Conservation (phyloP, 2,113 vertebrate genomes). For the Felis catus region F.catus_Fca126_mat1.0 CM031412.1:147285001-147285500, state of each 20-base stretch:
- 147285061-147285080: not conserved
- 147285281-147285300: not conserved
- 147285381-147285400: conserved; percentile 30
- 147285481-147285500: conserved; percentile 24
- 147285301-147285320: not conserved
- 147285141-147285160: not conserved
- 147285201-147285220: not conserved
- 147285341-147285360: not conserved
- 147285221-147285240: not conserved
- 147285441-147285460: conserved; percentile 60
- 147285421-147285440: conserved; percentile 7
- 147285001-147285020: not conserved
- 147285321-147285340: not conserved
- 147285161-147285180: not conserved
- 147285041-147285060: not conserved
- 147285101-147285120: not conserved
- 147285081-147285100: not conserved
- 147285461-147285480: conserved; percentile 59
- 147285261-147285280: not conserved
- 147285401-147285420: conserved; percentile 7
- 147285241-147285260: not conserved
- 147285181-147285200: not conserved
- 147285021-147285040: not conserved
- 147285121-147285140: not conserved
- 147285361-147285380: not conserved